Evolutionary conservation across 2,888 invertebrate genomes (phyloP), one percentile per base, ranked within the genome.

Genomic region (Piscicola geometra): DNA sequence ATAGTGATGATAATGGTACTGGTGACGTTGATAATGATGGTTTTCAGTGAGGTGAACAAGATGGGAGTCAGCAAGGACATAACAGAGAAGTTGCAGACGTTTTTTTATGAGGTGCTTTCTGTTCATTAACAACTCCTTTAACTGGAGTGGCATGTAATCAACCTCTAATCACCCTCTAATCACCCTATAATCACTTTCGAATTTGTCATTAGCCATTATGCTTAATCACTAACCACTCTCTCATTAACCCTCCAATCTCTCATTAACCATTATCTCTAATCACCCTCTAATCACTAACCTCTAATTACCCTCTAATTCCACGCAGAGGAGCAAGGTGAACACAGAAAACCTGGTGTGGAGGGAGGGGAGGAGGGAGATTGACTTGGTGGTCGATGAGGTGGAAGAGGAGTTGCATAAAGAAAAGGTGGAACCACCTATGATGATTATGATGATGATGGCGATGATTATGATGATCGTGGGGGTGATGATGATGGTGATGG

Each of bases 331-430:
- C 35, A 85, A 86, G 81, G 84, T 85, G 15, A 82, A 82, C 76
- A 81, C 84, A 79, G 86, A 85, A 81, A 83, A 83, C 80, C 79
- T 85, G 71, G 85, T 85, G 0, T 78, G 83, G 21, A 78, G 86
- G 64, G 86, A 86, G 75, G 84, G 85, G 9, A 81, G 86, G 72
- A 82, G 83, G 69, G 79, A 80, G 50, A 84, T 85, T 76, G 86
- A 86, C 79, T 81, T 85, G 66, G 85, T 85, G 28, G 82, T 84
- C 76, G 86, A 86, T 82, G 85, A 85, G 76, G 82, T 83, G 66
- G 85, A 85, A 79, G 81, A 82, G 76, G 84, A 86, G 77, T 81
- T 86, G 33, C 82, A 84, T 76, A 85, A 85, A 83, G 85, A 73
- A 73, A 73, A n/a, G 64, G 73, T 73, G n/a, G 25, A n/a, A n/a